Conservation (phyloP, 2,113 vertebrate genomes). For the Rhinolophus sinicus region DNA sequence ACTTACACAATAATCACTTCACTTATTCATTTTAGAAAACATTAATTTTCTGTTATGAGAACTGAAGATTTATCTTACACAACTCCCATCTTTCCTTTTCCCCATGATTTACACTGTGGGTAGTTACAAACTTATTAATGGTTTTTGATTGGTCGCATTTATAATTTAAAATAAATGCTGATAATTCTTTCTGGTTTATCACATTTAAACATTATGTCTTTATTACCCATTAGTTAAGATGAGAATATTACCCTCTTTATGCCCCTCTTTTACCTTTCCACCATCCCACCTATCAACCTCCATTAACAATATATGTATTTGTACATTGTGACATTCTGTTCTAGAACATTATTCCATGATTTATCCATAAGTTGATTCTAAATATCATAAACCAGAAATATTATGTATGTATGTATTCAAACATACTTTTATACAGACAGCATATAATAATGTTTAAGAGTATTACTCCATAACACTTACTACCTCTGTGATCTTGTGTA, state of each 20-base stretch:
- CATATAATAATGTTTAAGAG: neutral
- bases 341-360: neutral
- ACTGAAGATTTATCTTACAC: neutral
- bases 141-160: neutral
- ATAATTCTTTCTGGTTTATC: neutral
- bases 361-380: neutral
- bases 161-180: neutral
- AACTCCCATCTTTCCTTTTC: neutral
- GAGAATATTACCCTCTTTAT: neutral
- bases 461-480: neutral
- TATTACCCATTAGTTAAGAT: neutral
- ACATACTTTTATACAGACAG: neutral
- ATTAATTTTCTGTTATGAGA: neutral
- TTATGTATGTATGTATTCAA: neutral
- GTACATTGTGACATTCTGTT: neutral
- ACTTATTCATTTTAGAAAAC: neutral
- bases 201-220: neutral
- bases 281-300: neutral
- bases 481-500: neutral
- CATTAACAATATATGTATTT: neutral
- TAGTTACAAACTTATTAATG: neutral
- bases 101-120: neutral
- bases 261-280: neutral
- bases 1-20: neutral
- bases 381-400: neutral